Evolutionary conservation across 2,888 invertebrate species (phyloP), one percentile per base, ranked within the genome.

Genomic region (Octonoba sinensis): DNA sequence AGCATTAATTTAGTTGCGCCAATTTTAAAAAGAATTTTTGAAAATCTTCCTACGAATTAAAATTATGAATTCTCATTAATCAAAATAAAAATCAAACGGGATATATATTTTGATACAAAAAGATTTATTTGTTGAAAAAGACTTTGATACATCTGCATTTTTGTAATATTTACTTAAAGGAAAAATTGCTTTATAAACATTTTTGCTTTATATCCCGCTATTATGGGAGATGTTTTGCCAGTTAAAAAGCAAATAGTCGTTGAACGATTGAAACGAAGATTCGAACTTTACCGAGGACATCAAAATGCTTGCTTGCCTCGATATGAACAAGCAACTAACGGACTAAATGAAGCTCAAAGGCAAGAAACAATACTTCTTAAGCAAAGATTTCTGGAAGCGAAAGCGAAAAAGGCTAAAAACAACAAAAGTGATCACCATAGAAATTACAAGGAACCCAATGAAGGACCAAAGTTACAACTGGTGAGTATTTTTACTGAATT

Each of bases 381-480:
- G 89, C 96, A 96, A 89, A 92, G 95, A 85, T 96, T 93, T 89
- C 91, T 96, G 86, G 97, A 97, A 90, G 94, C 93, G 88, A 96
- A 96, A 89, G 93, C 95, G 85, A 96, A 96, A 89, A 91, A 94
- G 86, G 93, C 94, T 85, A 93, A 94, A 82, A 92, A 92, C 88
- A 96, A 96, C 71, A 71, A 78, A 65, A 74, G 71, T 51, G 77
- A 77, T 22, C 77, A 77, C 47, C 77, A 83, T 47, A 54, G 82
- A 8, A 71, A 49, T 16, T 75, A 69, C 22, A 82, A 82, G 54
- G 82, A 82, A 47, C 18, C 64, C 20, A 44, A 60, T 27, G 78
- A 79, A 44, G 57, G 62, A n/a, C n/a, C 59, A 0, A 79, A 79
- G 62, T 15, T 72, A 18, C 72, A 72, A 46, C n/a, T 73, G 72